A percentile compares a stretch with the other conserved stretches of the same genome.
These are phyloP conservation scores for Scaptomyza polygonia DNA, from an alignment of 2,888 invertebrate genomes.

Conservation along the genomic window DNA sequence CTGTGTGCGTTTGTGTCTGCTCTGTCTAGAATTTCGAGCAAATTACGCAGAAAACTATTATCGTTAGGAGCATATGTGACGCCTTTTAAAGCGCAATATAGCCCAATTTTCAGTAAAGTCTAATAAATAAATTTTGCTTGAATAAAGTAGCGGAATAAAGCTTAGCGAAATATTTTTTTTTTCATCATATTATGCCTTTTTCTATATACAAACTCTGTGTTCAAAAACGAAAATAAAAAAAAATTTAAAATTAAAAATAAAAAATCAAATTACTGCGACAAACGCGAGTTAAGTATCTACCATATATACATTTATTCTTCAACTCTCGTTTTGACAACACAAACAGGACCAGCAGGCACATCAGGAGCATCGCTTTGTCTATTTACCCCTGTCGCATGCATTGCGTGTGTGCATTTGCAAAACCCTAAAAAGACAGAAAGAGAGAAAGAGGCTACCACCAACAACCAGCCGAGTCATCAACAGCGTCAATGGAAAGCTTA, in stretches of 20 bases:
- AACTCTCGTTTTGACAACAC: slow-evolving; percentile 14
- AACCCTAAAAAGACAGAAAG: slow-evolving; percentile 30
- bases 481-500: slow-evolving; percentile 54
- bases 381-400: slow-evolving; percentile 56
- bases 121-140: background rate
- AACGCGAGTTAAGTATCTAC: slow-evolving; percentile 67
- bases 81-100: slow-evolving; percentile 58
- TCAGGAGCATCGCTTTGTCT: slow-evolving; percentile 54
- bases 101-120: slow-evolving; percentile 31
- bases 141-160: background rate
- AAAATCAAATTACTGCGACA: slow-evolving; percentile 57
- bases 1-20: background rate
- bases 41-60: slow-evolving; percentile 84
- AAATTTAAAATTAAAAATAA: too few species aligned
- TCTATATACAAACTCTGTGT: too few species aligned
- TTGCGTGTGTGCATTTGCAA: slow-evolving; percentile 59
- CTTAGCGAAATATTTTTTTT: too few species aligned
- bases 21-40: slow-evolving; percentile 75
- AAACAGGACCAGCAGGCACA: slow-evolving; percentile 15
- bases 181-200: too few species aligned
- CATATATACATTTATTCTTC: slow-evolving; percentile 51
- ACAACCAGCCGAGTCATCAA: slow-evolving; percentile 39
- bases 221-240: too few species aligned
- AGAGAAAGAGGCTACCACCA: slow-evolving; percentile 1
- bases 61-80: slow-evolving; percentile 84